Percentiles rank a stretch among this genome's conserved stretches.
phyloP scores from a whole-genome alignment of 2,888 invertebrate genomes.

The Apodemia mormo region DNA sequence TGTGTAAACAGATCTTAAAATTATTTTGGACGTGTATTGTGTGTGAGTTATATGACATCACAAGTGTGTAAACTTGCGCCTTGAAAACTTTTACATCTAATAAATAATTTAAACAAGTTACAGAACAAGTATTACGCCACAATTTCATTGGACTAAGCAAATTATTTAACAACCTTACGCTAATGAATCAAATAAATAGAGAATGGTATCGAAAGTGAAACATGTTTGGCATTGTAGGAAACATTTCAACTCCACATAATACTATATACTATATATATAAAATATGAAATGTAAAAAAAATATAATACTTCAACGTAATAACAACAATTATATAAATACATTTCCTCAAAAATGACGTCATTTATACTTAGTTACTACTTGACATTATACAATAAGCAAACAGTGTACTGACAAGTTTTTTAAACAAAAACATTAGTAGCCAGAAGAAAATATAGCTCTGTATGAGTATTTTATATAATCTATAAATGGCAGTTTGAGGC shows the following conservation, averaged over 20 bases:
- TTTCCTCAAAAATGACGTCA: slow-evolving; percentile 17
- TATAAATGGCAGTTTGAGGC: not conserved
- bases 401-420: not conserved
- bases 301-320: slow-evolving; percentile 19
- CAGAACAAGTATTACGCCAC: slow-evolving; percentile 14
- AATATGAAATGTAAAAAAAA: slow-evolving; percentile 20
- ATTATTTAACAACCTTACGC: slow-evolving; percentile 22
- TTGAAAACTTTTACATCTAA: slow-evolving; percentile 1
- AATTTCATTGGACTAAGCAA: slow-evolving; percentile 19
- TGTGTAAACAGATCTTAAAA: slow-evolving; percentile 13
- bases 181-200: slow-evolving; percentile 26
- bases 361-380: slow-evolving; percentile 13
- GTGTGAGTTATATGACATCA: not conserved
- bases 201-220: slow-evolving; percentile 7
- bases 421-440: not conserved
- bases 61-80: not conserved
- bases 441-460: not conserved
- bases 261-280: slow-evolving; percentile 3
- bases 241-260: slow-evolving; percentile 6
- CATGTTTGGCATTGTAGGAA: slow-evolving; percentile 16
- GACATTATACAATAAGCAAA: slow-evolving; percentile 5
- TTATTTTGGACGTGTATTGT: slow-evolving; percentile 7
- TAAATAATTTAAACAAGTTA: slow-evolving; percentile 13
- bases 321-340: slow-evolving; percentile 25
- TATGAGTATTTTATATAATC: not conserved